Evolutionary conservation across 1,140 invertebrate genomes (phyloP), one percentile per base, ranked within the genome.

Genomic region (Trichomalopsis sarcophagae): DNA sequence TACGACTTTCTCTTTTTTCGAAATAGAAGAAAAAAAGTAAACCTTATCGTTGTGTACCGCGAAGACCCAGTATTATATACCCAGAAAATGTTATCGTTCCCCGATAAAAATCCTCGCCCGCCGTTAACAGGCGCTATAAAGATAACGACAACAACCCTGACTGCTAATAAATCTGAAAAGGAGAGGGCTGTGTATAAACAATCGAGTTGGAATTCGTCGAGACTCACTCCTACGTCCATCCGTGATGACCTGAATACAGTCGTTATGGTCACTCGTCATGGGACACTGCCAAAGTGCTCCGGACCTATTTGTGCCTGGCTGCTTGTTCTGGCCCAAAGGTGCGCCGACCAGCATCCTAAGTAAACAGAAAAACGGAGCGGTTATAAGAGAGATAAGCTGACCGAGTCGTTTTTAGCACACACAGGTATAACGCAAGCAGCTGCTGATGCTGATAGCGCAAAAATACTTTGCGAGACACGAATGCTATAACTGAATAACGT

Each of bases 231-330:
- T 91, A 93, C 95, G 95, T 71, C 97, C 97, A 93, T 98, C 97
- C 6, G 97, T 98, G 84, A 96, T 95, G 81, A 98, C 95, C 94
- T 98, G 97, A 69, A 92, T 92, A 91, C 98, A 99, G 92, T 98
- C 97, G 50, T 93, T 88, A 40, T 92, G 89, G 1, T 91, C 88
- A 7, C 95, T 95, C 9, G 95, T 96, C 14, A 98, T 92, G 1
- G 96, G 96, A 93, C 98, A 99, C 92, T 95, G 96, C 94, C 96
- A 99, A 13, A 99, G 93, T 0, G 97, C 98, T 36, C 98, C 98
- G 0, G 98, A 98, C 86, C 93, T 94, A 82, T 96, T 97, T 13
- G 97, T 98, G 47, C 94, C 94, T 4, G 97, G 97, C 92, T 98
- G 97, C 78, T 95, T 91, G 92, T 98, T 98, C 88, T 97, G 94